Percentiles rank a stretch among this genome's conserved stretches.
phyloP scores from a whole-genome alignment of 92 coral and sea anemone species.

The Zoanthus sociatus region DNA sequence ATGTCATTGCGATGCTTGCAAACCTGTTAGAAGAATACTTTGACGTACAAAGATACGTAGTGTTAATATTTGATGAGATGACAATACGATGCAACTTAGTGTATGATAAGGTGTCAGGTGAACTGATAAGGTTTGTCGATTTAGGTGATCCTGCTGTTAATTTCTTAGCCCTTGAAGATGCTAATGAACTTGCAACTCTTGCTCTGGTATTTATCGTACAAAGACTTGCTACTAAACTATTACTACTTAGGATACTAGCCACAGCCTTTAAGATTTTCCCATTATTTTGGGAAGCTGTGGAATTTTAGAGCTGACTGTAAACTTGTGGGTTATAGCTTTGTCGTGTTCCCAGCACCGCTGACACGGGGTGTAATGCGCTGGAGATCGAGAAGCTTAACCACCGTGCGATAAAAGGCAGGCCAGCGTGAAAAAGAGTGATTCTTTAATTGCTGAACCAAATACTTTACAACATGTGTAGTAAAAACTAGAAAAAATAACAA shows the following conservation, averaged over 20 bases:
- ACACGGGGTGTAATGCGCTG: too few relatives aligned
- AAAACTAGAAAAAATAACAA: too few relatives aligned
- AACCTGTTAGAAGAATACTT: constrained; percentile 45
- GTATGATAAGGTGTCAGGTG: constrained; percentile 68
- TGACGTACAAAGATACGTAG: constrained; percentile 67
- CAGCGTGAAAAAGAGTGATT: too few relatives aligned
- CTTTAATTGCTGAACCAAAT: too few relatives aligned
- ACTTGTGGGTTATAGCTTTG: constrained; percentile 63
- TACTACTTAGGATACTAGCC: constrained; percentile 61
- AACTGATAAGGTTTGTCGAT: constrained; percentile 11
- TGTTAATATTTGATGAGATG: constrained; percentile 73
- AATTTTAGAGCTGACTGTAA: constrained; percentile 48
- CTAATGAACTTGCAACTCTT: constrained; percentile 63
- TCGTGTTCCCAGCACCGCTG: not conserved
- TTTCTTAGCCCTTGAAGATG: constrained; percentile 55
- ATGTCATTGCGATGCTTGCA: constrained; percentile 46
- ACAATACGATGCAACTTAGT: constrained; percentile 55
- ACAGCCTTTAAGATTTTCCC: constrained; percentile 59
- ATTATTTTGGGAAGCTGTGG: constrained; percentile 64
- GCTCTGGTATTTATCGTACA: constrained; percentile 70
- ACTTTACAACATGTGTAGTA: too few relatives aligned
- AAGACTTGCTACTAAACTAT: constrained; percentile 63
- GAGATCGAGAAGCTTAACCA: too few relatives aligned
- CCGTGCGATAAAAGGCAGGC: too few relatives aligned
- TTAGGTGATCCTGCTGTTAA: constrained; percentile 70